Percentiles rank a stretch among this genome's conserved stretches.
These are phyloP conservation scores for Corythornis vintsioides DNA, from an alignment of 2,113 vertebrate genomes.

Conservation along the genomic window DNA sequence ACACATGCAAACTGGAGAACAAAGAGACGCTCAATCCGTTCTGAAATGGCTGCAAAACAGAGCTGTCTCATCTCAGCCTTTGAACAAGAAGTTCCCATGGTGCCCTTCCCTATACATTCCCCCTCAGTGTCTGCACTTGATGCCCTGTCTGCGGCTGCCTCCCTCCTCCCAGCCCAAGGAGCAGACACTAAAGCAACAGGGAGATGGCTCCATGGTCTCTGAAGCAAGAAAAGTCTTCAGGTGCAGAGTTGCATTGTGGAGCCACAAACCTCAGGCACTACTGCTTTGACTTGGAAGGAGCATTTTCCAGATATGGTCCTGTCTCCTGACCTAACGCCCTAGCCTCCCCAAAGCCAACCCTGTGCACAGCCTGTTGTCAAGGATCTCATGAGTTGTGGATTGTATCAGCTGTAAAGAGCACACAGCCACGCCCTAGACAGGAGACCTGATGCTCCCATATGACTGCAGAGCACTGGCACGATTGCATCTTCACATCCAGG, in stretches of 20 bases:
- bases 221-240: too few species aligned
- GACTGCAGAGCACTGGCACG: background rate
- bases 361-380: background rate
- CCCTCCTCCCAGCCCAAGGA: background rate
- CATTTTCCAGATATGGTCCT: background rate
- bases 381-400: too few species aligned
- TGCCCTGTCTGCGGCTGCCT: fast-evolving
- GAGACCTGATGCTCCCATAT: background rate
- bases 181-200: background rate
- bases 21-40: background rate
- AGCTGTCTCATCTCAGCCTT: background rate
- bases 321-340: background rate
- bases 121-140: background rate
- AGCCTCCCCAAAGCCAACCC: background rate
- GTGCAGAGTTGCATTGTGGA: background rate
- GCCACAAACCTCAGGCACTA: background rate
- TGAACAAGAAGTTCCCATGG: fast-evolving
- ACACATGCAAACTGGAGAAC: background rate
- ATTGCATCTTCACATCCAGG: background rate
- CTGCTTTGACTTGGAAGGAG: background rate
- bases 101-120: fast-evolving
- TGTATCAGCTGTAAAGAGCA: background rate
- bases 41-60: background rate
- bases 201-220: background rate
- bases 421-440: fast-evolving